Percentiles rank a stretch among this genome's conserved stretches.
Conservation (phyloP, 1,140 invertebrate species). For the Drosophila murphyi region DNA sequence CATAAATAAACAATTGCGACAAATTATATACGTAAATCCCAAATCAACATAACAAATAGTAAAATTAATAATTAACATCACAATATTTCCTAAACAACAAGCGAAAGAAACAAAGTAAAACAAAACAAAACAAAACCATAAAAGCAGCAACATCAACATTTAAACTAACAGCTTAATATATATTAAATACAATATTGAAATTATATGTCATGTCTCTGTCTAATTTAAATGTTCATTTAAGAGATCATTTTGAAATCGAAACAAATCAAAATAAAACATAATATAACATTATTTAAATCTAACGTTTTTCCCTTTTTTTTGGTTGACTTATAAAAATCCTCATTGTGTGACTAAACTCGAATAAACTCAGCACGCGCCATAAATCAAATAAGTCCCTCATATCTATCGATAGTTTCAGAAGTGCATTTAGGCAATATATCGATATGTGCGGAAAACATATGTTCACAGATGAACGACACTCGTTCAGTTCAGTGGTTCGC, state of each 20-base stretch:
- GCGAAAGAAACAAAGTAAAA: background rate
- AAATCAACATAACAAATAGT: constrained; percentile 52
- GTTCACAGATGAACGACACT: constrained; percentile 4
- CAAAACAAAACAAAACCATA: constrained; percentile 18
- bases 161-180: constrained; percentile 58
- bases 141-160: constrained; percentile 55
- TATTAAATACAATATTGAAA: constrained; percentile 54
- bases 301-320: background rate
- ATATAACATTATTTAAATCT: background rate
- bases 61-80: constrained; percentile 53
- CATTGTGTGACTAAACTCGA: background rate
- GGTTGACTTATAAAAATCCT: background rate
- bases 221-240: constrained; percentile 82
- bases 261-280: constrained; percentile 67
- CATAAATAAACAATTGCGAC: constrained; percentile 40
- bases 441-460: constrained; percentile 2
- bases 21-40: constrained; percentile 62
- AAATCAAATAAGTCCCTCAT: background rate
- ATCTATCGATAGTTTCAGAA: background rate
- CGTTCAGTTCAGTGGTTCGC: constrained; percentile 5
- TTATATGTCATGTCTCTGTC: constrained; percentile 72
- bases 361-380: no score
- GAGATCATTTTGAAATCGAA: constrained; percentile 60
- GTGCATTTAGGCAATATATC: constrained; percentile 1
- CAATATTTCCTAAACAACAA: constrained; percentile 30